phyloP scores from a whole-genome alignment of 1,140 invertebrate genomes.

The Megathymus violae region DNA sequence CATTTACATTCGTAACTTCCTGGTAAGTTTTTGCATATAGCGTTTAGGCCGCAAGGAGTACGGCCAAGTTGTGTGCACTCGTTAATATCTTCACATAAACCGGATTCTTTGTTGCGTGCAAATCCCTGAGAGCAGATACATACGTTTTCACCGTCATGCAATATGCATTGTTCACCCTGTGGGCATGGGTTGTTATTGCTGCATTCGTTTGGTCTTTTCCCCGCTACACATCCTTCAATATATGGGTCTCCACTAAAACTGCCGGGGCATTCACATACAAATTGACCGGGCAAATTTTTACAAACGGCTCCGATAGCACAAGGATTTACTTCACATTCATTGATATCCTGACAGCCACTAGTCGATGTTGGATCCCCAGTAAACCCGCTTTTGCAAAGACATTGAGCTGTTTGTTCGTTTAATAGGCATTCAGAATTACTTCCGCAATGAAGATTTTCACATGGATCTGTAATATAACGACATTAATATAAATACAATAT shows the following conservation, averaged over 20 bases:
- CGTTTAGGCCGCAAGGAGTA: slow-evolving; percentile 92
- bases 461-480: slow-evolving; percentile 89
- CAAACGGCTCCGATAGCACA: slow-evolving; percentile 93
- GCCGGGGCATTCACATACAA: slow-evolving; percentile 93
- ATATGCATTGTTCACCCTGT: slow-evolving; percentile 92
- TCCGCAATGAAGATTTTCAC: slow-evolving; percentile 92
- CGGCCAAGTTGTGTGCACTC: slow-evolving; percentile 92
- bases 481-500: no score
- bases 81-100: slow-evolving; percentile 93
- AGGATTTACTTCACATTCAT: slow-evolving; percentile 92
- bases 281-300: slow-evolving; percentile 93
- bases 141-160: slow-evolving; percentile 90
- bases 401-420: slow-evolving; percentile 91
- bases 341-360: slow-evolving; percentile 93
- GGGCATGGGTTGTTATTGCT: slow-evolving; percentile 91
- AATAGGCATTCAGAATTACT: slow-evolving; percentile 95
- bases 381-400: slow-evolving; percentile 91
- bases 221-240: slow-evolving; percentile 88
- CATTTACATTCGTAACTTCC: slow-evolving; percentile 98
- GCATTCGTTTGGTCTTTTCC: slow-evolving; percentile 86
- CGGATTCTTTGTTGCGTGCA: slow-evolving; percentile 87
- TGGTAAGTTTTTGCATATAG: slow-evolving; percentile 95
- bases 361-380: slow-evolving; percentile 87
- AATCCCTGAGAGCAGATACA: slow-evolving; percentile 95
- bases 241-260: slow-evolving; percentile 88